Conservation (phyloP, 2,113 vertebrate species). For the Thymallus thymallus region DNA sequence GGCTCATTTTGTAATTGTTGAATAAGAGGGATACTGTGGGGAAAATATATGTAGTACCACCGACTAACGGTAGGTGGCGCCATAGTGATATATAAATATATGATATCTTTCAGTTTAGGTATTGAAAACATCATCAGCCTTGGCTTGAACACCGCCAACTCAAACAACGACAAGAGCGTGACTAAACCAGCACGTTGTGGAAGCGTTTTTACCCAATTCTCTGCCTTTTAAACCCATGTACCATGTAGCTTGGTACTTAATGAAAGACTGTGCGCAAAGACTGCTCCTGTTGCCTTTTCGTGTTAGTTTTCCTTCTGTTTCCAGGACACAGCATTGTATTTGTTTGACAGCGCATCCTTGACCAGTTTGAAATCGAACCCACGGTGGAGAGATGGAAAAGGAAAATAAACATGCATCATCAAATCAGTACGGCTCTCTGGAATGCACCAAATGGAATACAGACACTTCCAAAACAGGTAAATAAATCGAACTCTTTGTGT, state of each 20-base stretch:
- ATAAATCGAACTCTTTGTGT: constrained; percentile 8
- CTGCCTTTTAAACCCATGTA: background rate
- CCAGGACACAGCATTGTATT: background rate
- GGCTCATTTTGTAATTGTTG: too few species aligned
- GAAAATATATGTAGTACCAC: background rate
- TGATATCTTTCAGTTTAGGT: background rate
- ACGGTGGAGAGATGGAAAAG: constrained; percentile 68
- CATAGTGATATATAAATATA: background rate
- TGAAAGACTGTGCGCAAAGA: background rate
- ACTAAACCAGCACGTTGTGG: background rate
- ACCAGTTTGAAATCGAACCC: background rate
- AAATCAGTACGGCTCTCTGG: constrained; percentile 77
- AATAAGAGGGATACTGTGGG: too few species aligned
- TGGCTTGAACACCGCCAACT: background rate
- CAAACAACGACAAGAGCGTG: background rate
- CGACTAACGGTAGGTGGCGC: constrained; percentile 23
- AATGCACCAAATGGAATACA: constrained; percentile 71
- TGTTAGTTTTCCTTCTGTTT: background rate
- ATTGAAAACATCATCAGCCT: background rate
- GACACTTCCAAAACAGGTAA: constrained; percentile 68
- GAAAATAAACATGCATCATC: constrained; percentile 66
- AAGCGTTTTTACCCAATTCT: background rate
- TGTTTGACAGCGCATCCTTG: constrained; percentile 2
- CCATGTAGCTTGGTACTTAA: background rate
- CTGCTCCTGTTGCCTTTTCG: background rate